Conservation (phyloP, 2,888 invertebrate genomes). For the Poecilobothrus nobilitatus region DNA sequence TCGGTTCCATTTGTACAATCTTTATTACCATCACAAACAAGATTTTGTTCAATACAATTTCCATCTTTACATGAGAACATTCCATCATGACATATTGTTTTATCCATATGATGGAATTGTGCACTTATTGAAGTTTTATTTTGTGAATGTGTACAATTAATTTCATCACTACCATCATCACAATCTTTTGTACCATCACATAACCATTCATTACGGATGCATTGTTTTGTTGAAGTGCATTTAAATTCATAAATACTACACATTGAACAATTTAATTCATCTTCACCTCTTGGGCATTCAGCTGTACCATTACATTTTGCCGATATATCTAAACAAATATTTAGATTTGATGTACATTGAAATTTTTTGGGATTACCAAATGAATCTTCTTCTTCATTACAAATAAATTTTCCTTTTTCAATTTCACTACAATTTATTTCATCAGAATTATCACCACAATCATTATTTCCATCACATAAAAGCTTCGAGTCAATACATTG, state of each 20-base stretch:
- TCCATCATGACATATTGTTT: conserved; percentile 31
- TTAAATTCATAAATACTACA: conserved; percentile 56
- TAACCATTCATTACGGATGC: conserved; percentile 52
- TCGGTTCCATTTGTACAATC: conserved; percentile 65
- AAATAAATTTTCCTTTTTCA: conserved; percentile 36
- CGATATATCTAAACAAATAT: conserved; percentile 32
- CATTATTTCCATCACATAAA: conserved; percentile 51
- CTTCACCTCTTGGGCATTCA: conserved; percentile 66
- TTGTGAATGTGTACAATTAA: conserved; percentile 42
- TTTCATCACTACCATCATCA: conserved; percentile 64
- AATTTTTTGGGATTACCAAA: conserved; percentile 29
- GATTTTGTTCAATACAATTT: conserved; percentile 54
- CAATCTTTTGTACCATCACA: conserved; percentile 61
- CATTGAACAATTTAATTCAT: conserved; percentile 53
- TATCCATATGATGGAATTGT: conserved; percentile 12
- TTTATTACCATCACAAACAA: conserved; percentile 54
- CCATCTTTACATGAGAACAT: conserved; percentile 53
- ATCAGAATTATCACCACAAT: conserved; percentile 53
- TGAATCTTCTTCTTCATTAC: conserved; percentile 35
- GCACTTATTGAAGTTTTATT: conserved; percentile 8
- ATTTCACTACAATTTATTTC: conserved; percentile 45
- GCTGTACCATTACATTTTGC: conserved; percentile 54
- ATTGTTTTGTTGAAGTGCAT: conserved; percentile 53
- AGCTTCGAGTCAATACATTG: conserved; percentile 50
- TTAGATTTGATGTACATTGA: conserved; percentile 35